Conservation (phyloP, 2,113 vertebrate species). For the Desmodus rotundus region DNA sequence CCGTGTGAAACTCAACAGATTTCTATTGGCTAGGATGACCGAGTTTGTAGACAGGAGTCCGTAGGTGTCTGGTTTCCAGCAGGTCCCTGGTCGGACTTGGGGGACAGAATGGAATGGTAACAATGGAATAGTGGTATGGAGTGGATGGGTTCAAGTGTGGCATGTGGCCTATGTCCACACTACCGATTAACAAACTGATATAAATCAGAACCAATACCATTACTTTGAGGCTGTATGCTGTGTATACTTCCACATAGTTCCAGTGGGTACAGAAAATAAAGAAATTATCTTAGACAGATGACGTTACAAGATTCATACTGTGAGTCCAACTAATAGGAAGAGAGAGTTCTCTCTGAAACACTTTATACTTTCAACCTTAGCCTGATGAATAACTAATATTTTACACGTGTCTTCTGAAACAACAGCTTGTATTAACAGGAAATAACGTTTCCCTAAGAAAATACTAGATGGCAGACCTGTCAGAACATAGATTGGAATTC, state of each 20-base stretch:
- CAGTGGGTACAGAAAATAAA: not conserved
- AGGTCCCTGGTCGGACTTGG: not conserved
- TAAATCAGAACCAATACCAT: not conserved
- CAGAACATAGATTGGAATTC: not conserved
- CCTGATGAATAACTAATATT: not conserved
- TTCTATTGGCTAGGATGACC: not conserved
- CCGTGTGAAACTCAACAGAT: not conserved
- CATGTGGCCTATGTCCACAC: not conserved
- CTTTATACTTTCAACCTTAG: not conserved
- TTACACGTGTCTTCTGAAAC: not conserved
- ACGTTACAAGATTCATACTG: not conserved
- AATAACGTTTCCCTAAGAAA: not conserved
- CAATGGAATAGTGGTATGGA: not conserved
- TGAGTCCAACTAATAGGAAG: not conserved
- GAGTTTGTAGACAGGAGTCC: not conserved
- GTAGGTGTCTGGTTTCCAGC: not conserved
- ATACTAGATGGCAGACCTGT: not conserved
- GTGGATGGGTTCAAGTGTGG: not conserved
- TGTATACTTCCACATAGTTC: not conserved
- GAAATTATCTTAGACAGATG: not conserved
- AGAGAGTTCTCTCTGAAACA: not conserved
- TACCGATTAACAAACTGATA: not conserved
- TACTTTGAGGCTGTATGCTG: not conserved
- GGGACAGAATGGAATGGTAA: not conserved
- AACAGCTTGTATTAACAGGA: not conserved